Conservation (phyloP, 2,113 vertebrate species). For the Ophiodon elongatus region DNA sequence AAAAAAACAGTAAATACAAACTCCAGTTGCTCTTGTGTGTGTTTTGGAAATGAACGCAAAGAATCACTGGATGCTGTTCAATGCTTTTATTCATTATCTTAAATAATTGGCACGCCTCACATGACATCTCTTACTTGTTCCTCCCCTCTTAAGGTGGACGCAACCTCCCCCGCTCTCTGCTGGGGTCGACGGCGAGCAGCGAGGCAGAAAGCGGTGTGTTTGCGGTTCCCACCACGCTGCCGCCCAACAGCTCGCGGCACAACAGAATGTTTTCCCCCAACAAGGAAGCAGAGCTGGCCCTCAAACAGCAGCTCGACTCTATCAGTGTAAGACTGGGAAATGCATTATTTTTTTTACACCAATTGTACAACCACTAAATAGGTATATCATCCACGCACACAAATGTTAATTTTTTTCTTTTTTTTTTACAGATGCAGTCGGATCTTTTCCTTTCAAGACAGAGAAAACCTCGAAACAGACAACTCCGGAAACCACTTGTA, state of each 20-base stretch:
- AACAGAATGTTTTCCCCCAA: constrained; percentile 93
- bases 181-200: constrained; percentile 82
- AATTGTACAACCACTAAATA: background rate
- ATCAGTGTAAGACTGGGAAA: constrained; percentile 89
- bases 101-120: background rate
- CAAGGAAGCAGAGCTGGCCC: constrained; percentile 93
- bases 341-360: background rate
- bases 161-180: constrained; percentile 89
- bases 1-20: background rate
- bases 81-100: background rate
- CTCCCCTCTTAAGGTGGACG: constrained; percentile 84
- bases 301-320: constrained; percentile 94
- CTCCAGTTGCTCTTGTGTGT: background rate
- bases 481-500: constrained; percentile 94
- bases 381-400: background rate
- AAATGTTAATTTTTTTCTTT: background rate
- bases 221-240: constrained; percentile 94
- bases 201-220: constrained; percentile 92
- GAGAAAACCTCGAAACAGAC: constrained; percentile 91
- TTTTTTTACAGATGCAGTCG: constrained; percentile 84
- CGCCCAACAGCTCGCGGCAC: constrained; percentile 94
- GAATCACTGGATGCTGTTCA: background rate
- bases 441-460: constrained; percentile 95
- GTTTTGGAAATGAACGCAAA: background rate
- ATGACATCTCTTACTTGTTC: background rate